These are phyloP conservation scores for Corythornis cristatus DNA, from an alignment of 2,113 vertebrate genomes.

Conservation along the genomic window DNA sequence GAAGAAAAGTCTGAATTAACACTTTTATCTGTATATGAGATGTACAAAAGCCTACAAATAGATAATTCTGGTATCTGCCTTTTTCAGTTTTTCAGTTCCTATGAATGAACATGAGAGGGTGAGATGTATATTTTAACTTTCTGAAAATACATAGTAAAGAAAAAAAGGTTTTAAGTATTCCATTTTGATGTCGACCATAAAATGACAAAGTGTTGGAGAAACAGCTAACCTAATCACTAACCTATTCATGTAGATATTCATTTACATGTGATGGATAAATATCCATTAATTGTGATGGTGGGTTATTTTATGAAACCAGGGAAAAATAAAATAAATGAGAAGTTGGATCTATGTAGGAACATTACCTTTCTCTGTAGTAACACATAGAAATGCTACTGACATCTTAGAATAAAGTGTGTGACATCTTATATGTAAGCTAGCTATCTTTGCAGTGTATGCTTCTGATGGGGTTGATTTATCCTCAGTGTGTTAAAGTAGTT, in stretches of 20 bases:
- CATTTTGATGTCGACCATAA: background rate
- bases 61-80: background rate
- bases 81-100: background rate
- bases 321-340: background rate
- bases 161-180: background rate
- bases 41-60: background rate
- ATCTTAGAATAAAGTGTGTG: background rate
- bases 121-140: background rate
- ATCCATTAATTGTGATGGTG: background rate
- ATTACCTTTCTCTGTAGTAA: background rate
- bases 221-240: background rate
- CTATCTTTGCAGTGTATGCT: background rate
- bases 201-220: background rate
- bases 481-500: background rate
- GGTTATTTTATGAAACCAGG: background rate
- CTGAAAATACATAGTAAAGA: background rate
- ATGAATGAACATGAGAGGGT: background rate
- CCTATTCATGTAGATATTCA: background rate
- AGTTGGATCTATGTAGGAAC: background rate
- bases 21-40: background rate
- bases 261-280: background rate
- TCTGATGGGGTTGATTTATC: background rate
- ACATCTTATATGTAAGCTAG: background rate
- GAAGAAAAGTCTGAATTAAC: background rate
- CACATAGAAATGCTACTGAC: background rate